A percentile compares a stretch with the other conserved stretches of the same genome.
Evolutionary conservation across 1,140 invertebrate genomes (phyloP).

Genomic region (Himalopsyche phryganea): DNA sequence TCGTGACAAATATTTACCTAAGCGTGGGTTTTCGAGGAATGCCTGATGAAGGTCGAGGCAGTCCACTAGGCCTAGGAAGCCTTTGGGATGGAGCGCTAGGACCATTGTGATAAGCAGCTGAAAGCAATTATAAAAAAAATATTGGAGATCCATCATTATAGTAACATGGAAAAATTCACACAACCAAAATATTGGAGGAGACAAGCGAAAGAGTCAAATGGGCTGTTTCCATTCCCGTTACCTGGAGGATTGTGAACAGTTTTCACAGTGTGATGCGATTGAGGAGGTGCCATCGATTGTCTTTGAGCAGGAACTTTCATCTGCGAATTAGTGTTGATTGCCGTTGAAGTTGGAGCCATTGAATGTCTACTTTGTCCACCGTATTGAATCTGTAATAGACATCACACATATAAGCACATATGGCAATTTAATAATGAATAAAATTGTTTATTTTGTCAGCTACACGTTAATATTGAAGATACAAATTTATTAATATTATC

Average conservation of each 20-base stretch:
- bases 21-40: constrained; percentile 27
- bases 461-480: too few species aligned
- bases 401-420: too few species aligned
- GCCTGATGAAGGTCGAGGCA: constrained; percentile 28
- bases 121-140: constrained; percentile 1
- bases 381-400: too few species aligned
- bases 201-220: too few species aligned
- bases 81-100: constrained; percentile 7
- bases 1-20: too few species aligned
- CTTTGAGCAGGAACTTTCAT: constrained; percentile 20
- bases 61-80: constrained; percentile 27
- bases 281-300: constrained; percentile 15
- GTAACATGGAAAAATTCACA: too few species aligned
- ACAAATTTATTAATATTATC: too few species aligned
- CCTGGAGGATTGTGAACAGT: neutral
- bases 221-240: too few species aligned
- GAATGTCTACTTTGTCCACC: constrained; percentile 4
- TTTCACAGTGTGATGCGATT: neutral
- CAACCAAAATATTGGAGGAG: too few species aligned
- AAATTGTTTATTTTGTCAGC: too few species aligned
- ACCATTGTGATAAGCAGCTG: constrained; percentile 1
- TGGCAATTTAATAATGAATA: too few species aligned
- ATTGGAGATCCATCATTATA: too few species aligned
- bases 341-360: neutral
- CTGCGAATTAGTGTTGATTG: constrained; percentile 19